Evolutionary conservation across 2,888 invertebrate genomes (phyloP).

Genomic region (Macrosoma leucophasiata): DNA sequence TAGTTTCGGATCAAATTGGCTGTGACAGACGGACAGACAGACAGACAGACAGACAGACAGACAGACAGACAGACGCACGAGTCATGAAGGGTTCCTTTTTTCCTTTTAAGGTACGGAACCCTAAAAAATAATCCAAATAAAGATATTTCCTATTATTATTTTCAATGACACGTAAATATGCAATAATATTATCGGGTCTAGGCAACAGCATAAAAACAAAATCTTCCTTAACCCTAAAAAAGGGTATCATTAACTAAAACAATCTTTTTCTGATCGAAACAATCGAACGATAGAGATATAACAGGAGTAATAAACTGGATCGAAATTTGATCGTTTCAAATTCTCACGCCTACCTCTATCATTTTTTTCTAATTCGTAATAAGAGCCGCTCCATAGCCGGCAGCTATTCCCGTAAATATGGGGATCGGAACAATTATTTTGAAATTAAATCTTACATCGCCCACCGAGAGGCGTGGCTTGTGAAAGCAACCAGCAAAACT

Average conservation of each 20-base stretch:
- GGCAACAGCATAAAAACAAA: too few relatives aligned
- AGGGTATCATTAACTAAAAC: slow-evolving; percentile 22
- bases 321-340: slow-evolving; percentile 36
- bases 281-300: slow-evolving; percentile 46
- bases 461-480: slow-evolving; percentile 39
- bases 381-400: slow-evolving; percentile 44
- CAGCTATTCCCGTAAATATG: slow-evolving; percentile 64
- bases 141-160: too few relatives aligned
- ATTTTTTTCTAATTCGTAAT: slow-evolving; percentile 41
- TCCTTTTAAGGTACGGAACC: too few relatives aligned
- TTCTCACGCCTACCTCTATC: slow-evolving; percentile 50
- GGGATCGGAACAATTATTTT: slow-evolving; percentile 61
- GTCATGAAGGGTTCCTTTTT: too few relatives aligned
- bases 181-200: too few relatives aligned
- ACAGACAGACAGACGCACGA: too few relatives aligned
- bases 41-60: too few relatives aligned
- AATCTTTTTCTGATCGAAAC: slow-evolving; percentile 14
- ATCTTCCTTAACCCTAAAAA: too few relatives aligned
- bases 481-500: slow-evolving; percentile 40
- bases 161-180: too few relatives aligned
- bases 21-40: too few relatives aligned
- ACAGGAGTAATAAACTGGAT: slow-evolving; percentile 40
- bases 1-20: too few relatives aligned
- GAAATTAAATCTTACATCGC: slow-evolving; percentile 48
- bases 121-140: background rate